Conservation (phyloP, 1,140 invertebrate species). For the Ganaspis sp. region DNA sequence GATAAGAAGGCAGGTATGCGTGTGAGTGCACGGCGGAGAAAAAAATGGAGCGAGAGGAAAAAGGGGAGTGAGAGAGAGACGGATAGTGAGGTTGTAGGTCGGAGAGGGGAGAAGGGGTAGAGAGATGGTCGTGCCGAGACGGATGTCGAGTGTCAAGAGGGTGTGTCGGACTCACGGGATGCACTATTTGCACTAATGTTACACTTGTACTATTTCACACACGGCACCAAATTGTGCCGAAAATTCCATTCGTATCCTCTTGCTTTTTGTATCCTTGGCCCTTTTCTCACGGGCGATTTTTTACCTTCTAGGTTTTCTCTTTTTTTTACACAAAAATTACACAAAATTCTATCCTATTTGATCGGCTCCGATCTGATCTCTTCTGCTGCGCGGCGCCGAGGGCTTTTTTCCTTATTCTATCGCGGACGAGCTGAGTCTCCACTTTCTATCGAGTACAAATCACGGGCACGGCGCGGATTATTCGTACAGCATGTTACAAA, state of each 20-base stretch:
- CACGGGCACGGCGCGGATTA: constrained; percentile 42
- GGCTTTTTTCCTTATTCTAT: constrained; percentile 35
- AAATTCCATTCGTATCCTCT: constrained; percentile 34
- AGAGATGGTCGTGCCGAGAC: constrained; percentile 51
- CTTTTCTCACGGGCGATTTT: background rate
- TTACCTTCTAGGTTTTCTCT: constrained; percentile 10
- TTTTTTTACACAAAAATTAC: background rate
- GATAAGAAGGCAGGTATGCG: constrained; percentile 33
- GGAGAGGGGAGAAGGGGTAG: constrained; percentile 34
- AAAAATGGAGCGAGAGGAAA: constrained; percentile 37
- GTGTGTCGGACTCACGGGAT: constrained; percentile 60
- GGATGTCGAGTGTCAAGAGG: constrained; percentile 67
- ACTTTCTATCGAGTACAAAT: constrained; percentile 16
- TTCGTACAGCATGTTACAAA: constrained; percentile 62
- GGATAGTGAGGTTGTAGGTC: constrained; percentile 40
- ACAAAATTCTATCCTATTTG: constrained; percentile 7
- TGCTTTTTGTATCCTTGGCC: background rate
- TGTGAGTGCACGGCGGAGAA: constrained; percentile 9
- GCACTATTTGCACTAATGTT: constrained; percentile 42
- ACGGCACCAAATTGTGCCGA: background rate
- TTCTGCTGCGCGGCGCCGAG: constrained; percentile 28
- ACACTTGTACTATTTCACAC: constrained; percentile 24
- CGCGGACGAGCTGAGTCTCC: constrained; percentile 40
- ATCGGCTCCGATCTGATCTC: background rate
- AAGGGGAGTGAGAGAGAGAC: constrained; percentile 12